Base-by-base conservation (phyloP, 2,797 vertebrate genomes). In the Falco naumanni region DNA sequence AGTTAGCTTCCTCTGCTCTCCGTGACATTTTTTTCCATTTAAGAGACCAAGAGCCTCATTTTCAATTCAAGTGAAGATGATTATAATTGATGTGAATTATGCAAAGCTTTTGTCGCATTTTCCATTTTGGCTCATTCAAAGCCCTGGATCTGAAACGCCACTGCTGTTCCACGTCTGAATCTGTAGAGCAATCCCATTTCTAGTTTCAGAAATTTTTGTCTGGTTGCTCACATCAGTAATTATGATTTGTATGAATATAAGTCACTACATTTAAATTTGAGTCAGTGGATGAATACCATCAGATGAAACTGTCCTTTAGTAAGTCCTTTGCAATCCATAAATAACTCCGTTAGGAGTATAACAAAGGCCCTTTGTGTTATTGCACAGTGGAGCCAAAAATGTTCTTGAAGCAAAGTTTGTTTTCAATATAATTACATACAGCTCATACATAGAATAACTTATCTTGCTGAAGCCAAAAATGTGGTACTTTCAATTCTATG, bases 391-490 rank as follows among this genome's bases (percentile, higher is more conserved):
- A 95, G 93, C 96, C 92, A 97, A 97, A 96, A 97, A 87, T 66
- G 66, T 93, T 97, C 84, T 82, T 64, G 64, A 95, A 94, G 78
- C 85, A 96, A 97, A 97, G 91, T 89, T 97, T 94, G 86, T 95
- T 96, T 96, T 90, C 91, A 87, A 9, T 83, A 84, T 93, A 91
- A 95, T 91, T 92, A 90, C 85, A 82, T 92, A 88, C 85, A 96
- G 91, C 87, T 96, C 91, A 87, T 95, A 96, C 59, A 90, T 94
- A 94, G 95, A 95, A 70, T 20, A 91, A 85, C 59, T 81, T 91
- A 56, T 65, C 28, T 9, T 69, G 28, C 15, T 10, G 15, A 87
- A 87, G 89, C 69, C 90, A 94, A 89, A 95, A 90, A 93, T 54
- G 19, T 39, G 84, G 50, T 76, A 54, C 60, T 92, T 90, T 60